Conservation (phyloP, 2,113 vertebrate species). For the Smithornis capensis region DNA sequence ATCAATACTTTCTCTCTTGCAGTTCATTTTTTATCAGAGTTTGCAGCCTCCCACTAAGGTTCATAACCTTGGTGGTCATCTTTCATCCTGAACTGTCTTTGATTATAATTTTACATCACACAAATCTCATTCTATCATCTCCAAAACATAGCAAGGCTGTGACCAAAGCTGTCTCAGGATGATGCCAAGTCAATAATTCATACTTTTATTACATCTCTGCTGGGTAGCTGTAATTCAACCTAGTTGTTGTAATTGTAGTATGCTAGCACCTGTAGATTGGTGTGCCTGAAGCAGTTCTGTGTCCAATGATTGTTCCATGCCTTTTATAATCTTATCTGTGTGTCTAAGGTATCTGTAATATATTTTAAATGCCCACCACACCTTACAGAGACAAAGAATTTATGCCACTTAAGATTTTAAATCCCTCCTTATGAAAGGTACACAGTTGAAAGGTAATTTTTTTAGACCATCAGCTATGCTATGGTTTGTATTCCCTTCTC, state of each 20-base stretch:
- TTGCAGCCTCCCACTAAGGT: constrained; percentile 66
- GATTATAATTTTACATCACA: constrained; percentile 83
- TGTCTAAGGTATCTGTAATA: constrained; percentile 52
- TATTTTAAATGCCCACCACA: neutral
- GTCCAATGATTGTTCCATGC: constrained; percentile 2
- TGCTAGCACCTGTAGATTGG: constrained; percentile 55
- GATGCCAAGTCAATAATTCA: constrained; percentile 83
- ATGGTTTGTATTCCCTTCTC: neutral
- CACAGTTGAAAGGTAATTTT: neutral
- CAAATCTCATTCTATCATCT: constrained; percentile 77
- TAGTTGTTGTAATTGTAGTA: constrained; percentile 68
- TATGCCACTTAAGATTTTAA: constrained; percentile 6
- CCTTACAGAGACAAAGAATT: neutral
- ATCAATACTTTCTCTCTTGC: constrained; percentile 68
- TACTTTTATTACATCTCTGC: constrained; percentile 75
- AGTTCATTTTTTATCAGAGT: constrained; percentile 68
- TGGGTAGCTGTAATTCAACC: constrained; percentile 73
- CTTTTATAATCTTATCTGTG: constrained; percentile 47
- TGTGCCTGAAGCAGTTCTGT: constrained; percentile 39
- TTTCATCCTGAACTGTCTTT: constrained; percentile 78
- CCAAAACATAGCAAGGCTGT: constrained; percentile 76
- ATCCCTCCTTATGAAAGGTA: neutral
- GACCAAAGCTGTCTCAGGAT: constrained; percentile 80
- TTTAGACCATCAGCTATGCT: neutral
- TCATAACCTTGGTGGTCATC: constrained; percentile 75